A percentile compares a stretch with the other conserved stretches of the same genome.
Evolutionary conservation across 2,797 vertebrate genomes (phyloP).

Genomic region (Gastrophryne carolinensis): DNA sequence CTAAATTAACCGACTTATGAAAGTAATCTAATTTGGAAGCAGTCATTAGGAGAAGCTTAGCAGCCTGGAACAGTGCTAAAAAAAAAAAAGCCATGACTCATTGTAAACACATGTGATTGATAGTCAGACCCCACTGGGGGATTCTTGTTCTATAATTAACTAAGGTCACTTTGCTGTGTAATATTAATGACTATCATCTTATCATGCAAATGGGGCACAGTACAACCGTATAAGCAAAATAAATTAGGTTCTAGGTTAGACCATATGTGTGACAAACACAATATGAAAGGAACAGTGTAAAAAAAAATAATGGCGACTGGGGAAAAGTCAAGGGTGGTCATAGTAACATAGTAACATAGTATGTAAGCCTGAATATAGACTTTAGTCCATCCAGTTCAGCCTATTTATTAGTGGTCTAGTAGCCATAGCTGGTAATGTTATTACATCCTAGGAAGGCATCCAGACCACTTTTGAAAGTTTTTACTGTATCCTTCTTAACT

Average conservation of each 20-base stretch:
- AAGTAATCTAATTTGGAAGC: slow-evolving; percentile 45
- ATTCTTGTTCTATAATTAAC: slow-evolving; percentile 35
- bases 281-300: too few relatives aligned
- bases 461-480: too few relatives aligned
- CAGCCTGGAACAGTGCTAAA: slow-evolving; percentile 1
- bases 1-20: slow-evolving; percentile 40
- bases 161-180: slow-evolving; percentile 43
- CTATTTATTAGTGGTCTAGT: too few relatives aligned
- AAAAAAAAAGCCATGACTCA: slow-evolving; percentile 34
- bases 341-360: too few relatives aligned
- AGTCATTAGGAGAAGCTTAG: slow-evolving; percentile 36
- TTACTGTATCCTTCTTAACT: too few relatives aligned
- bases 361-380: too few relatives aligned
- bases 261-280: background rate
- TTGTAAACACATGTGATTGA: slow-evolving; percentile 42
- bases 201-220: slow-evolving; percentile 36
- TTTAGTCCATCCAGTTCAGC: too few relatives aligned
- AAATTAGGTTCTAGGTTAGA: background rate
- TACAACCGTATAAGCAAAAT: background rate
- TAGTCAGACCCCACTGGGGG: background rate
- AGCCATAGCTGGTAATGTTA: too few relatives aligned
- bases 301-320: too few relatives aligned
- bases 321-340: too few relatives aligned
- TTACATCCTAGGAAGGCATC: too few relatives aligned
- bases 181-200: slow-evolving; percentile 43